These are phyloP conservation scores for Yponomeuta malinellus DNA, from an alignment of 2,888 invertebrate species.

Conservation along the genomic window DNA sequence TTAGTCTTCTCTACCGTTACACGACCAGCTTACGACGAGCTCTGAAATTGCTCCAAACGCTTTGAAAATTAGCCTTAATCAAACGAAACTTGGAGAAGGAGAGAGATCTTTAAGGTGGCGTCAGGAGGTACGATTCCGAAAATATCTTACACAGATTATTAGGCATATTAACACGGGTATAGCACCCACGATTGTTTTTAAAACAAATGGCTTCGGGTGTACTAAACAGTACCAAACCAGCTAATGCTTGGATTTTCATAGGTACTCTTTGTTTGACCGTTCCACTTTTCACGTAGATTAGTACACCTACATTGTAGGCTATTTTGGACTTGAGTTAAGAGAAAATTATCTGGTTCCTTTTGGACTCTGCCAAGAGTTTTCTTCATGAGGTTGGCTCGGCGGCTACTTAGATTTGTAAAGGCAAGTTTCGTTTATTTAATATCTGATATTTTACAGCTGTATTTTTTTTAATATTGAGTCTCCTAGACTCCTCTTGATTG, in stretches of 20 bases:
- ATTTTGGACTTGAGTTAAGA: too few relatives aligned
- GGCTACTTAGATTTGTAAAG: too few relatives aligned
- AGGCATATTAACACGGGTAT: conserved; percentile 22
- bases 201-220: conserved; percentile 26
- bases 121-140: conserved; percentile 1
- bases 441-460: too few relatives aligned
- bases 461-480: too few relatives aligned
- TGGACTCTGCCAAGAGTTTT: too few relatives aligned
- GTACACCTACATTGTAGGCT: neutral
- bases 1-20: conserved; percentile 7
- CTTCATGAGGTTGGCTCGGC: too few relatives aligned
- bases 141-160: conserved; percentile 11
- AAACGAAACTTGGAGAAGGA: neutral
- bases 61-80: neutral
- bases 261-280: too few relatives aligned
- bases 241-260: neutral
- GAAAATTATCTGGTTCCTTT: too few relatives aligned
- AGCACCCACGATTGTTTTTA: conserved; percentile 33
- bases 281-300: neutral
- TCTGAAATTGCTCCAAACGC: conserved; percentile 11
- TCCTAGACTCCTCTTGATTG: too few relatives aligned
- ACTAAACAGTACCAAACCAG: neutral
- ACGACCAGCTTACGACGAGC: conserved; percentile 16
- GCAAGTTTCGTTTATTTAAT: too few relatives aligned
- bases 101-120: neutral